These are phyloP conservation scores for Synodontis membranacea DNA, from an alignment of 2,113 vertebrate genomes.

Conservation along the genomic window DNA sequence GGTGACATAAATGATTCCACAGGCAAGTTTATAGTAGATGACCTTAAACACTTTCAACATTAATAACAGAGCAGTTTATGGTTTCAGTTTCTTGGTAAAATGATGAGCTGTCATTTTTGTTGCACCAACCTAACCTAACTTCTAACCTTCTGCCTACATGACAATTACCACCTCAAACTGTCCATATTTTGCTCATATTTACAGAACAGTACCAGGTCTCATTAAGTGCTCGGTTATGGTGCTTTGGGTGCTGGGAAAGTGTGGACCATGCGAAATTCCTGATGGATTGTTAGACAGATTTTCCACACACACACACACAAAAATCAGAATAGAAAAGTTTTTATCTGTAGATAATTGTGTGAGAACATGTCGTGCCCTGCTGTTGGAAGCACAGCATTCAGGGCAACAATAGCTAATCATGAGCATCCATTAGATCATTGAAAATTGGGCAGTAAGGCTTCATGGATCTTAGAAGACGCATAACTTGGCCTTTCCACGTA, in stretches of 20 bases:
- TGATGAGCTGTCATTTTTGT: background rate
- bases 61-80: background rate
- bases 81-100: background rate
- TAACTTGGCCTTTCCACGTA: background rate
- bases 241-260: background rate
- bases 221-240: background rate
- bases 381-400: background rate
- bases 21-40: background rate
- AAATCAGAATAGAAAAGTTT: background rate
- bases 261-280: background rate
- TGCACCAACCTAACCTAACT: too few species aligned
- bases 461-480: background rate
- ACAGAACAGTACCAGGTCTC: background rate
- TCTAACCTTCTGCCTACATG: background rate
- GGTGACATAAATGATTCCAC: slow-evolving; percentile 23
- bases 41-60: background rate
- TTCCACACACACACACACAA: background rate
- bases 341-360: background rate
- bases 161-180: too few species aligned
- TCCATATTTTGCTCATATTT: background rate
- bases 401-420: background rate
- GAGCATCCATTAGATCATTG: background rate
- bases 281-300: background rate
- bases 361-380: background rate
- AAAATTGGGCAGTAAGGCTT: background rate